Conservation (phyloP, 2,113 vertebrate species). For the Alces alces region DNA sequence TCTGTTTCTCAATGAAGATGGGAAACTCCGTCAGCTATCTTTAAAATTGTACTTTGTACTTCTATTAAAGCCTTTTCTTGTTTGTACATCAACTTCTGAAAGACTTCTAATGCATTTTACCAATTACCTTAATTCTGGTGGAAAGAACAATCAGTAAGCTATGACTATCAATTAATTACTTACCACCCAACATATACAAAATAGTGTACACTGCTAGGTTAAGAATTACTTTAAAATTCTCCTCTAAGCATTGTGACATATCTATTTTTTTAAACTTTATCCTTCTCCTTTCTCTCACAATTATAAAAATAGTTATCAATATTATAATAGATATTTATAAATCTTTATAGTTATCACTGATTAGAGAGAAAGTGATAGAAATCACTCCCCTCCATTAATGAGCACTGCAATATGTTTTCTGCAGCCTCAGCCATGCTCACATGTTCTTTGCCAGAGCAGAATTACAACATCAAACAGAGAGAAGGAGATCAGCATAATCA, state of each 20-base stretch:
- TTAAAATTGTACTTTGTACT: background rate
- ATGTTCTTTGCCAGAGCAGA: background rate
- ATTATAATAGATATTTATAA: background rate
- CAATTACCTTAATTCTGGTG: background rate
- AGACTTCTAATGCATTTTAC: background rate
- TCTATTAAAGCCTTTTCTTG: background rate
- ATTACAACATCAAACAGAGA: background rate
- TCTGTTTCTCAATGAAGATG: background rate
- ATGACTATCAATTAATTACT: background rate
- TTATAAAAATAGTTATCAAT: background rate
- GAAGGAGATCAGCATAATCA: background rate
- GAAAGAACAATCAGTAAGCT: background rate
- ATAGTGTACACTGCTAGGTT: background rate
- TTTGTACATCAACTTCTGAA: background rate
- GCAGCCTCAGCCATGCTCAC: background rate
- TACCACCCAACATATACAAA: background rate
- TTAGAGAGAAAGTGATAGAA: background rate
- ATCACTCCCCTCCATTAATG: background rate
- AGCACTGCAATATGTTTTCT: background rate
- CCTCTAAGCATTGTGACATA: background rate
- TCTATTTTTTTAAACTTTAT: background rate
- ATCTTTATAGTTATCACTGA: background rate
- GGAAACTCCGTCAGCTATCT: background rate
- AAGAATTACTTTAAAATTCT: background rate
- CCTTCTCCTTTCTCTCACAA: background rate